Percentiles rank a stretch among this genome's conserved stretches.
Evolutionary conservation across 2,888 invertebrate species (phyloP).

Genomic region (Rosalia funebris): DNA sequence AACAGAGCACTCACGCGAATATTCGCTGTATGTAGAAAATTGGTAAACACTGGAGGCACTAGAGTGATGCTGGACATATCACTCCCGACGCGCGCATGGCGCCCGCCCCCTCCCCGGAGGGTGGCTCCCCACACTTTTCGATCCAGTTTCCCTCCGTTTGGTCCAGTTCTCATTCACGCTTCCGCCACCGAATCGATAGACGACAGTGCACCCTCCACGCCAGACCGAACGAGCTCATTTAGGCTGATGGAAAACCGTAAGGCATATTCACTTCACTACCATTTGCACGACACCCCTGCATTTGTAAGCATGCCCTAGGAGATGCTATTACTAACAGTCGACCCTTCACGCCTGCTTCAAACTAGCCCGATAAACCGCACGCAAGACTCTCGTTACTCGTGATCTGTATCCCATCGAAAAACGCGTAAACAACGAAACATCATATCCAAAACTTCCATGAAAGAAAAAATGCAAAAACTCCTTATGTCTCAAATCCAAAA

Average conservation of each 20-base stretch:
- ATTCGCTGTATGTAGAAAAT: slow-evolving; percentile 33
- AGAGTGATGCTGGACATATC: neutral
- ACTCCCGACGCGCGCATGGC: slow-evolving; percentile 22
- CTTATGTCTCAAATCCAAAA: no score
- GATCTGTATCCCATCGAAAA: no score
- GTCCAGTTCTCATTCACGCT: slow-evolving; percentile 46
- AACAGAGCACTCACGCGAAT: slow-evolving; percentile 36
- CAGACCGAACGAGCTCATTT: neutral
- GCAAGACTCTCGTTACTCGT: no score
- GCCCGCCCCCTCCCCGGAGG: slow-evolving; percentile 33
- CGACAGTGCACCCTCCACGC: neutral
- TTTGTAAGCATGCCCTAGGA: no score
- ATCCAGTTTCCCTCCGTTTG: slow-evolving; percentile 49
- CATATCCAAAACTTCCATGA: no score
- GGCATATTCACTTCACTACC: slow-evolving; percentile 19
- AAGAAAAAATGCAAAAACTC: no score
- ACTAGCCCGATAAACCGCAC: no score
- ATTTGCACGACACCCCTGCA: neutral
- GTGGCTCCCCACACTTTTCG: slow-evolving; percentile 46
- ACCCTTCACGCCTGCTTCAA: no score
- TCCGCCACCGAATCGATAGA: slow-evolving; percentile 9
- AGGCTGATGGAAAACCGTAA: slow-evolving; percentile 47
- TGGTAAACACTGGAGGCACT: slow-evolving; percentile 43
- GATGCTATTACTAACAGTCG: no score
- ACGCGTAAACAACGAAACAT: no score